Percentiles rank a stretch among this genome's conserved stretches.
These are phyloP conservation scores for Neotragus moschatus DNA, from an alignment of 2,113 vertebrate genomes.

Conservation along the genomic window DNA sequence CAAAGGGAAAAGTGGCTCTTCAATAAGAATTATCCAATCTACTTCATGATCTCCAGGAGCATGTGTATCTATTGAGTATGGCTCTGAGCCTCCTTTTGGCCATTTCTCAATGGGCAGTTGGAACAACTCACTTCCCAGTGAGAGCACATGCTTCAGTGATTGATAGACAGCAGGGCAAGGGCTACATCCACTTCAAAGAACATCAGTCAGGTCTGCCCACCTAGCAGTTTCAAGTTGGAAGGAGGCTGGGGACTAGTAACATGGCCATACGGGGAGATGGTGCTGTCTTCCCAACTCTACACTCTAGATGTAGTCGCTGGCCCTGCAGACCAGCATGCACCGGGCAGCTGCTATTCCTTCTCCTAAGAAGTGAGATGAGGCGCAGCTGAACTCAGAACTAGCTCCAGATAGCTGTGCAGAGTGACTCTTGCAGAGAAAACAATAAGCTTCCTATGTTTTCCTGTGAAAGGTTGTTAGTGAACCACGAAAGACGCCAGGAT, in stretches of 20 bases:
- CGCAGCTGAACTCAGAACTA: not conserved
- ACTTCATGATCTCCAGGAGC: not conserved
- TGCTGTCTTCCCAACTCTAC: not conserved
- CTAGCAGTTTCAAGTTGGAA: not conserved
- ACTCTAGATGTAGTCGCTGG: not conserved
- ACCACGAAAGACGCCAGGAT: not conserved
- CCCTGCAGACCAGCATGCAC: not conserved
- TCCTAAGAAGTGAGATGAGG: not conserved
- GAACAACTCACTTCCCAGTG: not conserved
- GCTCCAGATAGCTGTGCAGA: not conserved
- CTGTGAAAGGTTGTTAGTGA: not conserved
- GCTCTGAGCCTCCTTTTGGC: not conserved
- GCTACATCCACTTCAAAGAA: not conserved
- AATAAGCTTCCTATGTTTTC: not conserved
- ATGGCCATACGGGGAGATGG: not conserved
- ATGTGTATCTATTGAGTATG: not conserved
- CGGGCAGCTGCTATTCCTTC: not conserved
- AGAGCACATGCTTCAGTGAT: not conserved
- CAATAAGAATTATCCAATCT: not conserved
- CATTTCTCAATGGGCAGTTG: not conserved
- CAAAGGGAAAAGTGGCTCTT: not conserved
- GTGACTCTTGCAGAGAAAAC: not conserved
- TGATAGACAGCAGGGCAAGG: not conserved
- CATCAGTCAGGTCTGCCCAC: not conserved
- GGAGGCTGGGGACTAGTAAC: not conserved